phyloP scores from a whole-genome alignment of 2,113 vertebrate species.

The Chlorodrepanis virens region DNA sequence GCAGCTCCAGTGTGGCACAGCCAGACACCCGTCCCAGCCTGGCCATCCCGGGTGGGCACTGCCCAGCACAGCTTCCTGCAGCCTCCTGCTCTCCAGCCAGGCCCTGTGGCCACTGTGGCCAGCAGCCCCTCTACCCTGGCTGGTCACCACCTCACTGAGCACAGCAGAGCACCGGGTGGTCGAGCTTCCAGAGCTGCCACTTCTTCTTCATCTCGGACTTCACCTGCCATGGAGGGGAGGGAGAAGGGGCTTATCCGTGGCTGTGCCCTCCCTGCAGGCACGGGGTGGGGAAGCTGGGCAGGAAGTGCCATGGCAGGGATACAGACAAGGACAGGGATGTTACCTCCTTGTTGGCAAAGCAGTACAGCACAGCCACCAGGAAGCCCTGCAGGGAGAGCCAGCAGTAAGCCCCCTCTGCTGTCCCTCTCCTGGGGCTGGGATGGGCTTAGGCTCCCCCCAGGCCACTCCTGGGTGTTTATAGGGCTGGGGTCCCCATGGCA shows the following conservation, averaged over 20 bases:
- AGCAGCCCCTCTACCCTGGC: not conserved
- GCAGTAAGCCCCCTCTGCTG: not conserved
- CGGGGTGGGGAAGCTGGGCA: fast-evolving
- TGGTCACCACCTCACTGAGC: conserved; percentile 44
- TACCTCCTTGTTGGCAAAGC: conserved; percentile 86
- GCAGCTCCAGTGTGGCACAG: not conserved
- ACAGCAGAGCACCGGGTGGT: conserved; percentile 63
- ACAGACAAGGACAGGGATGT: not conserved
- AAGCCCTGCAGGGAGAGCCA: conserved; percentile 71
- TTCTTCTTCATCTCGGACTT: conserved; percentile 80
- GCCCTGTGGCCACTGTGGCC: fast-evolving
- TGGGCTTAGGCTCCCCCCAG: not conserved
- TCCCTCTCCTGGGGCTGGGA: not conserved
- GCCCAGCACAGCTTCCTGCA: not conserved
- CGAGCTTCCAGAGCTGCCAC: conserved; percentile 74
- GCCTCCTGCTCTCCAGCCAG: not conserved
- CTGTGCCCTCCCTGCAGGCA: not conserved
- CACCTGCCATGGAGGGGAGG: conserved; percentile 51
- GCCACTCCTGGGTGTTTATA: not conserved
- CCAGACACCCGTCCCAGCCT: not conserved
- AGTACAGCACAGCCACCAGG: conserved; percentile 83
- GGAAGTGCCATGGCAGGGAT: not conserved
- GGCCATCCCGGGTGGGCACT: fast-evolving
- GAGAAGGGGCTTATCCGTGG: not conserved
- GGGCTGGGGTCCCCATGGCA: not conserved